Evolutionary conservation across 2,113 vertebrate species (phyloP).

Genomic region (Ictalurus furcatus): DNA sequence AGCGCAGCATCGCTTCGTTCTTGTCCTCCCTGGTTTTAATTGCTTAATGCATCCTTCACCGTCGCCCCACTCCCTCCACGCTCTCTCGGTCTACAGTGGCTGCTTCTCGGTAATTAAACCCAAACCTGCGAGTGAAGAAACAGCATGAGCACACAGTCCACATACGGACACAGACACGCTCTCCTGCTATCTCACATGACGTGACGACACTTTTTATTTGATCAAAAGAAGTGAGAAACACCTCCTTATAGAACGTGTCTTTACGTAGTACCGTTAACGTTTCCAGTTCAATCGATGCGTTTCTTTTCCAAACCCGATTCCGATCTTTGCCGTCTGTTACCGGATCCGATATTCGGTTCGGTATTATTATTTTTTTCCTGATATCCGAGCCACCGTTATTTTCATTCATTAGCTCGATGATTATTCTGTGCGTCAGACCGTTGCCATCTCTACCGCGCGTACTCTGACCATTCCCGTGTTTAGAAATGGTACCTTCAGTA

Average conservation of each 20-base stretch:
- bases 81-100: slow-evolving; percentile 61
- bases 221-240: background rate
- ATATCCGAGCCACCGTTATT: background rate
- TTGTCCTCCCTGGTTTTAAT: slow-evolving; percentile 81
- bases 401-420: background rate
- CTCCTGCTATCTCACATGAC: background rate
- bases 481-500: too few species aligned
- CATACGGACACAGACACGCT: background rate
- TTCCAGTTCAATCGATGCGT: too few species aligned
- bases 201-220: background rate
- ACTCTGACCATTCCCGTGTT: background rate
- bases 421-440: background rate
- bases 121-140: slow-evolving; percentile 59
- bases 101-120: slow-evolving; percentile 65
- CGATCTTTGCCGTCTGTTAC: background rate
- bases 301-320: background rate
- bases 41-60: slow-evolving; percentile 86
- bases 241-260: too few species aligned
- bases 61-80: slow-evolving; percentile 58
- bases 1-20: slow-evolving; percentile 76
- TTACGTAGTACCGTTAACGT: background rate
- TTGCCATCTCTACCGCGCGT: background rate
- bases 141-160: slow-evolving; percentile 31
- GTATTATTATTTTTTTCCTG: background rate
- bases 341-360: background rate